Conservation (phyloP, 2,888 invertebrate genomes). For the Allygus modestus region DNA sequence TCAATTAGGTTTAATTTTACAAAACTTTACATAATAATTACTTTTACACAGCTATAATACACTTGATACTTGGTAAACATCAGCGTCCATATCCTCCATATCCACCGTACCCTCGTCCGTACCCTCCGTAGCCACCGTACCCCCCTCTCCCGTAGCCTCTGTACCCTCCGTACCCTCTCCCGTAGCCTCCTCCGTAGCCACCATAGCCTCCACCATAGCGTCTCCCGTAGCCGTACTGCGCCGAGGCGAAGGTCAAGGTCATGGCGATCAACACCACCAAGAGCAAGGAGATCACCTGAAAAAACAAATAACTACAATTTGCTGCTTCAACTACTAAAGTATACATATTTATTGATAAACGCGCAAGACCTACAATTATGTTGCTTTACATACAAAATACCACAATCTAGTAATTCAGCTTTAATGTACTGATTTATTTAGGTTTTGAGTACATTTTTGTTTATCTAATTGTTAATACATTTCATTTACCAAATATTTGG, state of each 20-base stretch:
- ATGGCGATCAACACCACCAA: not conserved
- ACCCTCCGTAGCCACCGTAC: not conserved
- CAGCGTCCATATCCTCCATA: slow-evolving; percentile 24
- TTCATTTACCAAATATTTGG: too few relatives aligned
- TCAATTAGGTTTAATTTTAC: not conserved
- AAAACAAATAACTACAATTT: too few relatives aligned
- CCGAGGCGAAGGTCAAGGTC: not conserved
- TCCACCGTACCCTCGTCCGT: slow-evolving; percentile 38
- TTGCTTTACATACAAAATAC: too few relatives aligned
- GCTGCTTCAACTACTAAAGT: too few relatives aligned
- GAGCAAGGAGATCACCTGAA: not conserved
- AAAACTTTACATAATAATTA: not conserved
- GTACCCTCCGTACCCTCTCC: not conserved
- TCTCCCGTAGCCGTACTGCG: not conserved
- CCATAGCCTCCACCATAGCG: not conserved
- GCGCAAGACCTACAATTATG: too few relatives aligned
- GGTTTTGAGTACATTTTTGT: too few relatives aligned
- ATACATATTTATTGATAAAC: too few relatives aligned
- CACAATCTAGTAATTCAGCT: too few relatives aligned
- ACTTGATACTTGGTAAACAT: not conserved
- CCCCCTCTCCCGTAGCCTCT: not conserved
- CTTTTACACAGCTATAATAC: not conserved
- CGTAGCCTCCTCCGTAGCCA: not conserved
- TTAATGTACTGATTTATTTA: too few relatives aligned
- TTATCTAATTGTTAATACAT: too few relatives aligned